Evolutionary conservation across 2,113 vertebrate genomes (phyloP), one percentile per base, ranked within the genome.

Genomic region (Oophaga pumilio): DNA sequence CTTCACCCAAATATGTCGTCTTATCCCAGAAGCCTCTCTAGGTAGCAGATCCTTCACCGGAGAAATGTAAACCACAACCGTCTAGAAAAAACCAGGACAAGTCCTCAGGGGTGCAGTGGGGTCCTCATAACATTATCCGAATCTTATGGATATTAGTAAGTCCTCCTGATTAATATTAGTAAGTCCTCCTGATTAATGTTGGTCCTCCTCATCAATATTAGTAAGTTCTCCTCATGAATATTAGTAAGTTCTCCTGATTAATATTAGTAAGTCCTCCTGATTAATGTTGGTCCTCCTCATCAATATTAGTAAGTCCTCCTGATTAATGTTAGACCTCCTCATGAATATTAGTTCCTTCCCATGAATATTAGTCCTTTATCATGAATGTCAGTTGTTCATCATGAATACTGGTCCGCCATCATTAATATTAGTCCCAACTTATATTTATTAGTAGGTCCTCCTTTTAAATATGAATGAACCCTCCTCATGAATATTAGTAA

Each of bases 11-110:
- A 95, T 91, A 49, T 92, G 92, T 26, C 93, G 92, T 2, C 92
- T 84, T 18, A 91, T 92, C 82, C 91, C 94, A 0, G 90, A 24
- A 8, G 90, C 90, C 90, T 96, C 93, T 88, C 91, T 90, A 10
- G 95, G 94, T 13, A 95, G 89, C 92, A 95, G 94, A 91, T 96
- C 94, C 89, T 95, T 95, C 85, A 96, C 93, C 13, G 91, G 50
- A 84, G 91, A 95, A 50, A 97, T 90, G 0, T 86, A 89, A 87
- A 94, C 90, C 85, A 94, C 91, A 90, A 95, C 89, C 0, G 89
- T 94, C 94, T 95, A 69, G 1, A 87, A 90, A 86, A 83, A 43
- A 0, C 59, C 33, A 60, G 56, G 49, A 86, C 87, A 33, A 59
- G 26, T 69, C 4, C 66, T 71, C 68, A 71, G 68, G 9, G 60